Evolutionary conservation across 1,140 invertebrate species (phyloP).

Genomic region (Samia ricini): DNA sequence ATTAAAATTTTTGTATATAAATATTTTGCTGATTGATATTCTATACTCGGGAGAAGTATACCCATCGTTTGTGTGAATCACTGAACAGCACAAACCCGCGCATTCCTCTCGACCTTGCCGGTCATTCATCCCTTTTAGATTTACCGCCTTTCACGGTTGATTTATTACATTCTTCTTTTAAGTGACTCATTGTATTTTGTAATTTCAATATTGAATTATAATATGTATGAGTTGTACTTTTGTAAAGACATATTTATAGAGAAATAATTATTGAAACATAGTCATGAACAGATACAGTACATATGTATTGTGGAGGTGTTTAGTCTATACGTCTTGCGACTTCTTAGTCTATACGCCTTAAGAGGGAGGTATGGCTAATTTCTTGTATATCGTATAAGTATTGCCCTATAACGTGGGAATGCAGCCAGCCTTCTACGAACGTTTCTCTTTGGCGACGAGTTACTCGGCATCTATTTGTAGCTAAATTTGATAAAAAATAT

Average conservation of each 20-base stretch:
- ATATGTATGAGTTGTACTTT: not conserved
- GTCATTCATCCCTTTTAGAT: constrained; percentile 55
- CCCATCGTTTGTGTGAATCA: constrained; percentile 1
- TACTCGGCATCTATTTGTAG: no score
- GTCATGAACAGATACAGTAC: not conserved
- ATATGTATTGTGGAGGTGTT: no score
- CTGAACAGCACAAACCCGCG: constrained; percentile 14
- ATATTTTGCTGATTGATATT: not conserved
- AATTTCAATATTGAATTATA: not conserved
- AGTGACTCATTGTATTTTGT: not conserved
- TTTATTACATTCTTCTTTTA: constrained; percentile 1
- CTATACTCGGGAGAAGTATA: not conserved
- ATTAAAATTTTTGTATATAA: not conserved
- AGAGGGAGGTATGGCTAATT: no score
- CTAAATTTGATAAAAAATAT: no score
- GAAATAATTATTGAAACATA: not conserved
- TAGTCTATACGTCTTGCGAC: no score
- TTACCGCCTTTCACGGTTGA: constrained; percentile 13
- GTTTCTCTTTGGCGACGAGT: no score
- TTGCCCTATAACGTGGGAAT: no score
- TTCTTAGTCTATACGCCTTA: no score
- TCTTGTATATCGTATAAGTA: no score
- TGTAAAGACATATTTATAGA: not conserved
- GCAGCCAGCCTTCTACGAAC: no score
- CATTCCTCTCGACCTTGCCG: constrained; percentile 49